Evolutionary conservation across 2,113 vertebrate genomes (phyloP), one percentile per base, ranked within the genome.

Genomic region (Myrmecophaga tridactyla): DNA sequence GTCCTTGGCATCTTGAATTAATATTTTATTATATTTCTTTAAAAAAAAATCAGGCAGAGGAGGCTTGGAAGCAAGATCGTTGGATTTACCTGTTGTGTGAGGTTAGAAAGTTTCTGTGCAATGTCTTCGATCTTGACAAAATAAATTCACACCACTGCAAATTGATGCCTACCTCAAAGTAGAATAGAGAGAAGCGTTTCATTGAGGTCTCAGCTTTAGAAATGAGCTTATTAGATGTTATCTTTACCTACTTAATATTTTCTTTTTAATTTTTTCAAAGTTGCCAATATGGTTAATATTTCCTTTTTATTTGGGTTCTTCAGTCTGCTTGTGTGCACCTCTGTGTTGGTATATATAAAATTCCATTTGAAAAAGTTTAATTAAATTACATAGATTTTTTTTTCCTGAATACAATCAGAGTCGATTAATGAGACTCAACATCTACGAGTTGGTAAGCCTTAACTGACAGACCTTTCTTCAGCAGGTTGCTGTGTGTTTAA

Each of bases 1-100:
- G 95, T 96, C 97, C 95, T 97, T 98, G 97, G 97, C 96, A 98
- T 94, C 73, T 97, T 98, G 94, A 97, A 97, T 98, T 98, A 98
- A 96, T 97, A 96, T 98, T 98, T 98, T 97, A 96, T 98, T 96
- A 90, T 98, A 86, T 95, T 98, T 96, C 82, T 89, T 94, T 92
- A 92, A 86, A 90, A 83, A 96, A 48, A 48, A 82, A 43, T 43
- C 80, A 94, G 67, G 83, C 43, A 85, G 89, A 95, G 63, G 96
- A 91, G 18, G 2, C 29, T 43, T 97, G 80, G 81, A 91, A 97
- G 72, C 27, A 94, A 93, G 76, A 92, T 84, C 51, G 58, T 83
- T 90, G 62, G 63, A 43, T 80, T 89, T 97, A 94, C 62, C 86
- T 98, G 81, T 90, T 96, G 86, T 95, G 77, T 93, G 90, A 56